Conservation (phyloP, 2,888 invertebrate genomes). For the Tachina lurida region DNA sequence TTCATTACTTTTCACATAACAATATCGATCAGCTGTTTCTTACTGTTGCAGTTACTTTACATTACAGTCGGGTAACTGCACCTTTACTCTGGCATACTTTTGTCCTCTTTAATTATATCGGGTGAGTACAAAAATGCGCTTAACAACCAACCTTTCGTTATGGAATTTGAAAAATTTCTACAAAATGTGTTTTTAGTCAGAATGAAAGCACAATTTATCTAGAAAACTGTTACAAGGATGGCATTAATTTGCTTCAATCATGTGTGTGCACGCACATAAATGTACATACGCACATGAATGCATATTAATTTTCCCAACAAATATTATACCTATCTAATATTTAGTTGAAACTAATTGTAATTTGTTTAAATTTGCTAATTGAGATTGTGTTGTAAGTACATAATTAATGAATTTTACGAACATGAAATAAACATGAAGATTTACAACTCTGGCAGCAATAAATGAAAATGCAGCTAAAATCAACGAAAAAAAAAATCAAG, state of each 20-base stretch:
- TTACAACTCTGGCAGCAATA: conserved; percentile 55
- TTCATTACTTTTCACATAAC: no score
- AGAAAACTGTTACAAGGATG: conserved; percentile 56
- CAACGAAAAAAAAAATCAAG: background rate
- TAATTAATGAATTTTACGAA: conserved; percentile 44
- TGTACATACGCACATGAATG: background rate
- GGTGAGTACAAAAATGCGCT: background rate
- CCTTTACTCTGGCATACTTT: no score
- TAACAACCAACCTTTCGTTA: background rate
- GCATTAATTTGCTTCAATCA: conserved; percentile 25
- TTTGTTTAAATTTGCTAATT: conserved; percentile 54
- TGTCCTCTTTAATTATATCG: no score
- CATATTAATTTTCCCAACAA: background rate
- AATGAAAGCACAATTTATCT: conserved; percentile 6
- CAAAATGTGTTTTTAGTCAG: conserved; percentile 13
- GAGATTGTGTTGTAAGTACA: conserved; percentile 16
- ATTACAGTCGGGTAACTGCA: no score
- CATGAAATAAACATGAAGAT: conserved; percentile 57
- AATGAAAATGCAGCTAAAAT: conserved; percentile 48
- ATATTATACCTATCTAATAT: background rate
- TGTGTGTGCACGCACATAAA: background rate
- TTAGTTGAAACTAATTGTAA: conserved; percentile 47
- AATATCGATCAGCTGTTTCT: no score
- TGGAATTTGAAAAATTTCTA: background rate
- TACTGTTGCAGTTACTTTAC: no score